Evolutionary conservation across 2,113 vertebrate species (phyloP).

Genomic region (Nicator chloris): DNA sequence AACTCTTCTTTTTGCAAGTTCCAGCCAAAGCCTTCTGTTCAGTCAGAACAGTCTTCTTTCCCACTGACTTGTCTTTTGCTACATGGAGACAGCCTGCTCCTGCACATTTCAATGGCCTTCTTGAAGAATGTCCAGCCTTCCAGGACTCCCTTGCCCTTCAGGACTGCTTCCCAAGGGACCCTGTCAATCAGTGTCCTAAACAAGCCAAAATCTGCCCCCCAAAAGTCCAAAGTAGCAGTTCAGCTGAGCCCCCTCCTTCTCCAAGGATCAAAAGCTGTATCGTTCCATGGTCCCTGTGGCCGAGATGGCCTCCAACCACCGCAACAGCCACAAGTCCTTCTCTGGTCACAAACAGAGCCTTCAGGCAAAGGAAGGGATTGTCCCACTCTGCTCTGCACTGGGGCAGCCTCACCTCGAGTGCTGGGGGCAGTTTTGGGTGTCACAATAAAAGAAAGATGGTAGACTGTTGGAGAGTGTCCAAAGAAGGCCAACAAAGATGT

Average conservation of each 20-base stretch:
- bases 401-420: not conserved
- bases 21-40: not conserved
- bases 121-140: not conserved
- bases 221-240: not conserved
- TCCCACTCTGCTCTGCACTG: not conserved
- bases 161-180: not conserved
- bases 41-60: not conserved
- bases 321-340: not conserved
- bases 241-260: not conserved
- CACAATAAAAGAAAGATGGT: not conserved
- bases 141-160: not conserved
- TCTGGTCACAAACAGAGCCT: not conserved
- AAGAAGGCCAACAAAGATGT: not conserved
- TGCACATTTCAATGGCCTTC: not conserved
- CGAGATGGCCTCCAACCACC: not conserved
- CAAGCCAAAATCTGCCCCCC: not conserved
- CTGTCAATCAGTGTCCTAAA: not conserved
- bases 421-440: not conserved
- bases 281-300: not conserved
- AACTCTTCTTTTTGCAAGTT: not conserved
- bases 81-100: not conserved
- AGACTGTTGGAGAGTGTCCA: not conserved
- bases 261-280: rapidly evolving
- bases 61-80: not conserved
- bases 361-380: not conserved